phyloP scores from a whole-genome alignment of 2,797 vertebrate genomes.

The Diceros bicornis region DNA sequence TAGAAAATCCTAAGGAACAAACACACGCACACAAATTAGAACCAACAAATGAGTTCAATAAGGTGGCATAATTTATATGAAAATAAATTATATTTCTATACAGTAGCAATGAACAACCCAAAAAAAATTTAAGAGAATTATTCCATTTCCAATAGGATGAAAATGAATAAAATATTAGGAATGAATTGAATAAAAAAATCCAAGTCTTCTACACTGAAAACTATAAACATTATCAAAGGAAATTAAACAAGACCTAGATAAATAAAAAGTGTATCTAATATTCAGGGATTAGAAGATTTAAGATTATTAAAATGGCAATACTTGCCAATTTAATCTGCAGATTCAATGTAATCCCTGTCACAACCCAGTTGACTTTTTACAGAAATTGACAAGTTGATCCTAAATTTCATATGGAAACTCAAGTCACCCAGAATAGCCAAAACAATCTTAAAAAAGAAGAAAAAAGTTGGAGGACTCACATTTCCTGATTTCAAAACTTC shows the following conservation, averaged over 20 bases:
- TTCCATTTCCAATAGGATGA: not conserved
- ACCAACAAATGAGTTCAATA: not conserved
- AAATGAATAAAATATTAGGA: not conserved
- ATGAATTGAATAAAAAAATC: conserved; percentile 5
- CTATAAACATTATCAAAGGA: not conserved
- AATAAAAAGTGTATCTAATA: not conserved
- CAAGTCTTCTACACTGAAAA: not conserved
- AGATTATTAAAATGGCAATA: not conserved
- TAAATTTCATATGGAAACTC: not conserved
- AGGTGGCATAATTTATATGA: not conserved
- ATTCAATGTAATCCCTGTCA: not conserved
- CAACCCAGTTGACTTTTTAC: not conserved
- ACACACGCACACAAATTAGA: not conserved
- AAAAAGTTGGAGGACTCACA: not conserved
- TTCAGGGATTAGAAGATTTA: not conserved
- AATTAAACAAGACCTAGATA: not conserved
- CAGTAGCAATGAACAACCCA: not conserved
- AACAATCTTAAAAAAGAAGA: not conserved
- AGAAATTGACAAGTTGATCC: not conserved
- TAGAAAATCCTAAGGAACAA: not conserved
- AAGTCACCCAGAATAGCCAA: not conserved
- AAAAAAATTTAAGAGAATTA: not conserved
- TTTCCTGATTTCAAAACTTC: not conserved
- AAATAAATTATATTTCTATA: not conserved
- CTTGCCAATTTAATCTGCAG: not conserved